Conservation (phyloP, 2,113 vertebrate genomes). For the Pipa parva region DNA sequence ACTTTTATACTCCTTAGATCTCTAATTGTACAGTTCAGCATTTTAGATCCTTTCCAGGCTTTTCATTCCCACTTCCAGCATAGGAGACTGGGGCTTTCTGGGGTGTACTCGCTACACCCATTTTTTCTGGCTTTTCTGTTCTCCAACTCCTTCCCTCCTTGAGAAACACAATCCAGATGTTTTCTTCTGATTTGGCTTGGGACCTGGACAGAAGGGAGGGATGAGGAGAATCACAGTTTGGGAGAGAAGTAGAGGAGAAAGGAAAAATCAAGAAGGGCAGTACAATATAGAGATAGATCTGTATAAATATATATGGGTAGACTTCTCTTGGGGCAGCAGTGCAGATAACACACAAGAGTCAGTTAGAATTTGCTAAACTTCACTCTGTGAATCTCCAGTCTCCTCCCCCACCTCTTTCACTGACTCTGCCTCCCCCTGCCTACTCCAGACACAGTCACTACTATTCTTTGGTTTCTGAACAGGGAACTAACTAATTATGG, state of each 20-base stretch:
- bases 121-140: not conserved
- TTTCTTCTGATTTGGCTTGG: slow-evolving; percentile 25
- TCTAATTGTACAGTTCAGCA: slow-evolving; percentile 13
- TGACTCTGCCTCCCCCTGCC: not conserved
- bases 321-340: slow-evolving; percentile 17
- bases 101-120: slow-evolving; percentile 35
- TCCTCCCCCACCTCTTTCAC: slow-evolving; percentile 17
- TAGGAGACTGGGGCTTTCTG: slow-evolving; percentile 17
- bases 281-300: not conserved
- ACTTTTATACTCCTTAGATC: not conserved
- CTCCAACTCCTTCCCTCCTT: slow-evolving; percentile 6
- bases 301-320: not conserved
- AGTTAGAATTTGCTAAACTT: not conserved
- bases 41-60: slow-evolving; percentile 12
- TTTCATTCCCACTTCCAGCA: slow-evolving; percentile 19
- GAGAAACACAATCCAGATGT: slow-evolving; percentile 38
- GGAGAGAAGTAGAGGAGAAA: not conserved
- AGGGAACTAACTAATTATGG: slow-evolving; percentile 34
- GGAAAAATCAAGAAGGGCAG: not conserved
- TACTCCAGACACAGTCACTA: not conserved
- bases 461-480: slow-evolving; percentile 31
- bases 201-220: not conserved
- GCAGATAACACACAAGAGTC: not conserved
- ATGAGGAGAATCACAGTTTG: not conserved
- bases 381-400: slow-evolving; percentile 10